Evolutionary conservation across 2,888 invertebrate genomes (phyloP), one percentile per base, ranked within the genome.

Genomic region (Chloromyia formosa): DNA sequence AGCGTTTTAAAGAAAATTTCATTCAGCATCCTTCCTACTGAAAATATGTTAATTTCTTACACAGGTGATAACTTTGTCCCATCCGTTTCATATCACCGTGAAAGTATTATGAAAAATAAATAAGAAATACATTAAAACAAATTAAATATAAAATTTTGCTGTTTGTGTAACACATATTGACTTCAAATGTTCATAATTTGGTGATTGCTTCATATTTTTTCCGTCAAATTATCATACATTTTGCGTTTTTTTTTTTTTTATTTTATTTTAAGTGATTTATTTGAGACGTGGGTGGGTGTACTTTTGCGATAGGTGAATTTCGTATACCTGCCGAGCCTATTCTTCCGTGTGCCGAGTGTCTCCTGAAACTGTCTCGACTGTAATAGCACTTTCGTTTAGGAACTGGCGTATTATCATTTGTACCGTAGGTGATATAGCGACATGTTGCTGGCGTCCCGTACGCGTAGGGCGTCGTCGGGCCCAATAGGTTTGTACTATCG

Each of bases 341-440:
- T 82, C 85, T 83, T 80, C 85, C 86, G 79, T 86, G 85, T 78
- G 85, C 84, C 81, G 86, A 85, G 81, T 86, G 85, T 77, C 86
- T 82, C 77, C 86, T 84, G 80, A 86, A 85, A 80, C 82, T 84
- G 79, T 85, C 85, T 78, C 82, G 83, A 77, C 80, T 82, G 73
- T 77, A 77, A 81, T 83, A 82, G 81, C 84, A 85, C 80, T 84
- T 85, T 77, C 85, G 83, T 79, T 80, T 81, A 80, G 85, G 83
- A 82, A 84, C 83, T 81, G 85, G 84, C 78, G 85, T 84, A 80
- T 84, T 83, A 78, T 82, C 81, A 80, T 84, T 85, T 81, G 85
- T 85, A 82, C 85, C 85, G 77, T 86, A 86, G 81, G 84, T 85
- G 77, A 84, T 83, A 79, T 85, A 84, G 68, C 79, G 79, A 81